Evolutionary conservation across 2,113 vertebrate genomes (phyloP).

Genomic region (Alces alces): DNA sequence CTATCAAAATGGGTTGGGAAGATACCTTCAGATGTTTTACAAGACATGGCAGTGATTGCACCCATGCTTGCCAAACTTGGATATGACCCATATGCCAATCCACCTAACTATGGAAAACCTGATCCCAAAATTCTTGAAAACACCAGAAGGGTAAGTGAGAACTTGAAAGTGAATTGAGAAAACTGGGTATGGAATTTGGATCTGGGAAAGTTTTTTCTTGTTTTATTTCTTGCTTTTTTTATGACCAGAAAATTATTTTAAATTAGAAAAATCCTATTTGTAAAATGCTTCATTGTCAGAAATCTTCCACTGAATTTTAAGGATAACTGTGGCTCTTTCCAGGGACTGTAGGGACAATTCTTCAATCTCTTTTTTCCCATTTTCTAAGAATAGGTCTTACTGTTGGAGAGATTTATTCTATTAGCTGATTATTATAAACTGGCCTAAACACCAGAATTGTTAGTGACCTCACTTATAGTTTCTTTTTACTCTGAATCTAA

Average conservation of each 20-base stretch:
- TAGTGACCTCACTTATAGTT: background rate
- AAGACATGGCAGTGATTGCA: slow-evolving; percentile 94
- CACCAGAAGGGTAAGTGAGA: slow-evolving; percentile 91
- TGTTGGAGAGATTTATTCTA: background rate
- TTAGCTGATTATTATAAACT: background rate
- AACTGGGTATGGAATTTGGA: background rate
- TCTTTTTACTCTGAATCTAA: background rate
- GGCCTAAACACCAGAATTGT: background rate
- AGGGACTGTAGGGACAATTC: background rate
- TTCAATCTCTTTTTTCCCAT: background rate
- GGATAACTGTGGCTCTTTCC: background rate
- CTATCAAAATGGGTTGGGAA: slow-evolving; percentile 98
- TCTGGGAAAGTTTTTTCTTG: background rate
- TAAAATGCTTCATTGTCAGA: background rate
- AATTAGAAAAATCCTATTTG: background rate
- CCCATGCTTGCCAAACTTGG: slow-evolving; percentile 96
- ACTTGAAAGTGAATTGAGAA: background rate
- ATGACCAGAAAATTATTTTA: slow-evolving; percentile 30
- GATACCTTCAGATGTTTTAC: slow-evolving; percentile 92
- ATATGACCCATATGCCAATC: slow-evolving; percentile 95
- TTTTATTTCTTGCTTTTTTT: slow-evolving; percentile 27
- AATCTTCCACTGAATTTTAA: background rate
- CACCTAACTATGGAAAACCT: slow-evolving; percentile 94
- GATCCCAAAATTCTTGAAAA: slow-evolving; percentile 96
- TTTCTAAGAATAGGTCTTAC: background rate